Conservation (phyloP, 2,797 vertebrate genomes). For the Nyctibius grandis region DNA sequence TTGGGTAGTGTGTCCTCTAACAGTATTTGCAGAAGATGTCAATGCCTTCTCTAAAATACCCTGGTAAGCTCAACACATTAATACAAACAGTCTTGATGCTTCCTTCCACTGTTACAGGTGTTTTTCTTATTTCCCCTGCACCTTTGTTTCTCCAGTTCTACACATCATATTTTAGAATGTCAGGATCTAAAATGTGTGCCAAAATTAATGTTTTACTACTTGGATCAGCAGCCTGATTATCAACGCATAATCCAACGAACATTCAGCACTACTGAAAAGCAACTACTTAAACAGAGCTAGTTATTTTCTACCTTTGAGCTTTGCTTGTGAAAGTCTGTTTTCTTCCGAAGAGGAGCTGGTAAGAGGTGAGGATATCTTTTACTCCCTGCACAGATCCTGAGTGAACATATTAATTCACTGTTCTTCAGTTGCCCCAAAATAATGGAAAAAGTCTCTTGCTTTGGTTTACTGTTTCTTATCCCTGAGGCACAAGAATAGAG, state of each 20-base stretch:
- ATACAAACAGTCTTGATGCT: neutral
- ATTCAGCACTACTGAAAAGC: neutral
- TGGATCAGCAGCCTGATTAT: neutral
- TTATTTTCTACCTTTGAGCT: neutral
- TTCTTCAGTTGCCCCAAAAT: neutral
- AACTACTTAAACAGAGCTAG: neutral
- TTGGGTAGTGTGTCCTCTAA: neutral
- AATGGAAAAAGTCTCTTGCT: neutral
- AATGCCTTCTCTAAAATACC: neutral
- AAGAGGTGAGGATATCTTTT: neutral
- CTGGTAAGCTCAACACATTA: neutral
- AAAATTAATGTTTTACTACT: neutral
- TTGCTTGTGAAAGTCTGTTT: neutral
- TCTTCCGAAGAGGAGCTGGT: neutral
- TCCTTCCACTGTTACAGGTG: neutral
- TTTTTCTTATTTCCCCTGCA: neutral
- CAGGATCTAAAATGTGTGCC: neutral
- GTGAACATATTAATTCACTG: neutral
- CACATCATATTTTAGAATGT: neutral
- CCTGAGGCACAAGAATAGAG: neutral
- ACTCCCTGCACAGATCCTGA: neutral
- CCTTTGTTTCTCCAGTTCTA: neutral
- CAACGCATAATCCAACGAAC: accelerated
- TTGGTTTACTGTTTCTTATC: neutral
- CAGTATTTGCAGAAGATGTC: neutral